Base-by-base conservation (phyloP, 2,888 invertebrate species). In the Heterodera filipjevi region DNA sequence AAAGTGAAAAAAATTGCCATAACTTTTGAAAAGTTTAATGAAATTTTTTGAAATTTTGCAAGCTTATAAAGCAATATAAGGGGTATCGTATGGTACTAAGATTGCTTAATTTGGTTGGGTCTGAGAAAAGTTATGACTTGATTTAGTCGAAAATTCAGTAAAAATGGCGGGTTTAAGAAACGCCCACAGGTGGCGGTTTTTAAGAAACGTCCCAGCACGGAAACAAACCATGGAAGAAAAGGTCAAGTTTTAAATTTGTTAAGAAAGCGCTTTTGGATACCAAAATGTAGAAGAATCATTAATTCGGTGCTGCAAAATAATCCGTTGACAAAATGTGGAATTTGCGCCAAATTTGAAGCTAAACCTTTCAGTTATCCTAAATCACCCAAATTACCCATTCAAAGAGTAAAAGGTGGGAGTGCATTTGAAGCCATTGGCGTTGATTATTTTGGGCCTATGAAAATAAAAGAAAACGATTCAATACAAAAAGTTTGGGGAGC, bases 371-470 rank as follows among this genome's bases (percentile, higher is more conserved):
- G 71, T 16, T 64, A 66, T 12, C 79, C 79, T 0, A 66, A 74
- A 8, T 44, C 76, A 12, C 80, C 76, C 39, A 46, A 72, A 8
- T 44, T 81, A 27, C 81, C 81, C 32, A 27, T 1, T 8, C 12
- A 8, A 0, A 27, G 81, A 79, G 76, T 80, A 0, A 35, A 32
- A 16, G 32, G 14, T 6, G 22, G 6, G 16, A 30, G 27, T 30
- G 77, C 80, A n/a, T 80, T 80, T 64, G 49, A 49, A 33, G 12
- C 46, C 2, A 35, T 75, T 30, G 80, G 80, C 8, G 33, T 78
- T 3, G 80, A 80, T n/a, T 78, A 80, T 49, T 77, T 73, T 64
- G 77, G 80, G 10, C 77, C 77, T 3, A 3, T 78, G 2, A 19
- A 32, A 1, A 59, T 73, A 44, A 44, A 44, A 1, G 30, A 3